phyloP scores from a whole-genome alignment of 2,113 vertebrate genomes.

The Callionymus lyra region DNA sequence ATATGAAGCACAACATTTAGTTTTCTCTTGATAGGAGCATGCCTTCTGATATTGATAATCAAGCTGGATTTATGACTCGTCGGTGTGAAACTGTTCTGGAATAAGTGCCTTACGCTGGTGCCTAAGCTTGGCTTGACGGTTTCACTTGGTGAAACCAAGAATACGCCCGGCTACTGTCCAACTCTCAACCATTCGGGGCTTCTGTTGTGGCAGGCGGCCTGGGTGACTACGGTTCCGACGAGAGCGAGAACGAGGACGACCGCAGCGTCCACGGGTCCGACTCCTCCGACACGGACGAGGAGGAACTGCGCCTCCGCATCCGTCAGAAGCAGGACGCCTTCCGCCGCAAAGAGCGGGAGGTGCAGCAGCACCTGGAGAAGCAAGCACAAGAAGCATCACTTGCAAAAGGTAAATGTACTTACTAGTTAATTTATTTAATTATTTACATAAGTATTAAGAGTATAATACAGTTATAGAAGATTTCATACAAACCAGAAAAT shows the following conservation, averaged over 20 bases:
- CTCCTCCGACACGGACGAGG: slow-evolving; percentile 96
- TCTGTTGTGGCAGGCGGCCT: slow-evolving; percentile 97
- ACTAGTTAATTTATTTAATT: too few relatives aligned
- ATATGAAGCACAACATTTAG: slow-evolving; percentile 10
- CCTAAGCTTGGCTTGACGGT: slow-evolving; percentile 11
- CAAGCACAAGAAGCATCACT: slow-evolving; percentile 76
- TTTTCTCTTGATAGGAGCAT: slow-evolving; percentile 44
- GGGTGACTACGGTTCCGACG: slow-evolving; percentile 96
- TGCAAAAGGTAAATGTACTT: slow-evolving; percentile 44
- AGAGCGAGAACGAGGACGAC: slow-evolving; percentile 87
- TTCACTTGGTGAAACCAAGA: slow-evolving; percentile 29
- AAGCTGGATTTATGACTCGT: neutral
- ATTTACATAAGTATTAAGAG: too few relatives aligned
- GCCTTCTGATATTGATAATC: slow-evolving; percentile 13
- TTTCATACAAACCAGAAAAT: too few relatives aligned
- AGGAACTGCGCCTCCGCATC: slow-evolving; percentile 91
- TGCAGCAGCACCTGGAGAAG: slow-evolving; percentile 82
- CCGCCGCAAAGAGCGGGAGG: slow-evolving; percentile 91
- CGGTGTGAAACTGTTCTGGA: neutral
- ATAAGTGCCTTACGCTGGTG: slow-evolving; percentile 20
- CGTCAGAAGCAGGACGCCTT: slow-evolving; percentile 97
- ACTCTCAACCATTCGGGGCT: slow-evolving; percentile 58
- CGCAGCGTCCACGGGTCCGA: slow-evolving; percentile 86
- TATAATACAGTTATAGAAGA: too few relatives aligned
- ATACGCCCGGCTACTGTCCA: slow-evolving; percentile 8